phyloP scores from a whole-genome alignment of 2,797 vertebrate species.

The Mormyrops attenuatus region DNA sequence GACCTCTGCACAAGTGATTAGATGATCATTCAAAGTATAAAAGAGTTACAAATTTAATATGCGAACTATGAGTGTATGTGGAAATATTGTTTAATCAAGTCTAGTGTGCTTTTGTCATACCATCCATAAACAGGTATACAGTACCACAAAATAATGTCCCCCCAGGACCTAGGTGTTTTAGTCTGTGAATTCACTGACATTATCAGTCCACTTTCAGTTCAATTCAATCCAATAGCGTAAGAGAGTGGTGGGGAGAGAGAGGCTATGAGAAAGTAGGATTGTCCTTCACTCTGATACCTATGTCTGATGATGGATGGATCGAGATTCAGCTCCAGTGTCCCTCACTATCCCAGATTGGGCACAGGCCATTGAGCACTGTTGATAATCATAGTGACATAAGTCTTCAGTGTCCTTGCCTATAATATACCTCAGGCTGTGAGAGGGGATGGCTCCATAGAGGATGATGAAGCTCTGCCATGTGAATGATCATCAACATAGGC shows the following conservation, averaged over 20 bases:
- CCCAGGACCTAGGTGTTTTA: background rate
- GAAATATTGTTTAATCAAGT: background rate
- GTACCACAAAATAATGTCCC: background rate
- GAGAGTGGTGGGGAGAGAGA: background rate
- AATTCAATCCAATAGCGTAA: background rate
- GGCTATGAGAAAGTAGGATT: background rate
- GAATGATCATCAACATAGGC: background rate
- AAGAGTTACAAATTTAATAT: background rate
- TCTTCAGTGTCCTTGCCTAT: constrained; percentile 62
- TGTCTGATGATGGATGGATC: background rate
- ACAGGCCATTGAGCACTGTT: constrained; percentile 73
- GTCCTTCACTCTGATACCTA: background rate
- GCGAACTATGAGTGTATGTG: background rate
- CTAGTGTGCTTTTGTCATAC: background rate
- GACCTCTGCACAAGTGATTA: no score
- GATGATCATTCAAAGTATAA: no score
- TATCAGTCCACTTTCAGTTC: background rate
- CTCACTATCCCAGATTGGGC: constrained; percentile 67
- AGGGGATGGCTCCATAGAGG: background rate
- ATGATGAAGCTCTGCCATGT: background rate
- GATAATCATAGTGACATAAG: constrained; percentile 67
- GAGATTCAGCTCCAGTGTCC: constrained; percentile 60
- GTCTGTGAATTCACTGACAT: background rate
- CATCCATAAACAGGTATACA: background rate
- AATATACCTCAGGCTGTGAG: constrained; percentile 61